Base-by-base conservation (phyloP, 2,797 vertebrate species). In the Euphonia xanthogaster region DNA sequence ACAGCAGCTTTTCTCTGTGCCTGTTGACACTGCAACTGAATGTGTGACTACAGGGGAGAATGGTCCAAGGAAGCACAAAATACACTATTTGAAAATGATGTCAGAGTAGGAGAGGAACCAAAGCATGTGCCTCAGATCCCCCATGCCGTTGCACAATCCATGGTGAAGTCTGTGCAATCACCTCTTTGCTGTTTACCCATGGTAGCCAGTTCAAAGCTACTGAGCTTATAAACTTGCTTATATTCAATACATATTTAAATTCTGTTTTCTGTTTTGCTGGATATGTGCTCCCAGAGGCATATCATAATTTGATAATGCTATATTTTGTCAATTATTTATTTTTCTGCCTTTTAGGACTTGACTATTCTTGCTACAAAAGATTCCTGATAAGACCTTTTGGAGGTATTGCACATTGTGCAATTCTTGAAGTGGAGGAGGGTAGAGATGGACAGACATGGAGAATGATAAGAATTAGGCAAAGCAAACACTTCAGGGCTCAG, bases 381-480 rank as follows among this genome's bases (percentile, higher is more conserved):
- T 54, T 86, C 24, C 45, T 30, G 73, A n/a, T 88, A 86, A 89
- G 50, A 57, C 39, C 45, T 75, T 91, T 60, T 25, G 73, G 51
- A 86, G 37, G n/a, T 65, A 92, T 51, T 74, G 54, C 58, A 44
- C 13, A 39, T 93, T 96, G 94, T 85, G 94, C 74, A 85, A 95
- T 40, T 74, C 48, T 68, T 82, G 44, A 35, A 11, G 27, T 3
- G 24, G 57, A 60, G 45, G 50, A 22, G 9, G 31, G 40, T 13
- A 1, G 72, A 72, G 80, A 62, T 54, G 45, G n/a, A 77, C 58
- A 58, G 58, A 58, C 79, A 77, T 7, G n/a, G 31, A 61, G 15
- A 65, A 86, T 35, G 95, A 93, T 95, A 95, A 91, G 90, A 91
- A 85, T 77, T 86, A 84, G 88, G 89, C 54, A 93, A 80, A 89